A percentile compares a stretch with the other conserved stretches of the same genome.
Evolutionary conservation across 2,797 vertebrate species (phyloP).

Genomic region (Anguilla obscura): DNA sequence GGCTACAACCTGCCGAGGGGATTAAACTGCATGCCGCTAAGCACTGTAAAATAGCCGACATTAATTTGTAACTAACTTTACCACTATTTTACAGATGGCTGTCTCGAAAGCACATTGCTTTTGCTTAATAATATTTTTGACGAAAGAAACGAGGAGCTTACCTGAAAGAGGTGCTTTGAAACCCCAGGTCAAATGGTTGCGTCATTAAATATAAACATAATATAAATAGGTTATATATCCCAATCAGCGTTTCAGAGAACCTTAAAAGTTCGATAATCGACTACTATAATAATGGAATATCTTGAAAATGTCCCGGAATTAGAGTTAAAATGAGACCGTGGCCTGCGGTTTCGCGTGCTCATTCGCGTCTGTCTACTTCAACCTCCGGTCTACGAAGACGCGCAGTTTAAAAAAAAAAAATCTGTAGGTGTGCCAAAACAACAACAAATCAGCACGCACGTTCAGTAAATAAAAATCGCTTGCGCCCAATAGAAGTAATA

Average conservation of each 20-base stretch:
- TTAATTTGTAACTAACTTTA: not conserved
- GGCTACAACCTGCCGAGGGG: not conserved
- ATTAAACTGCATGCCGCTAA: not conserved
- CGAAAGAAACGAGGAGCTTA: conserved; percentile 7
- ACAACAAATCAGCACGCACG: not conserved
- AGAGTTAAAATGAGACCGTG: not conserved
- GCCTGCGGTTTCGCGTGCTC: conserved; percentile 17
- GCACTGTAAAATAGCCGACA: not conserved
- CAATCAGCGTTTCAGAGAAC: not conserved
- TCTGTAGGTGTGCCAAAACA: conserved; percentile 17
- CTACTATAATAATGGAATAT: not conserved
- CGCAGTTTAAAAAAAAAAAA: conserved; percentile 15
- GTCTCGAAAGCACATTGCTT: not conserved
- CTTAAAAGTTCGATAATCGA: not conserved
- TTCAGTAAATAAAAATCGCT: not conserved
- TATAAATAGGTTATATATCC: not conserved
- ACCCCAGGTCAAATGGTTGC: conserved; percentile 12
- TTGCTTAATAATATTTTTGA: not conserved
- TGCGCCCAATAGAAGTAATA: not conserved
- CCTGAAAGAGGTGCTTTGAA: conserved; percentile 32
- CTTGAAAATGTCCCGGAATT: not conserved
- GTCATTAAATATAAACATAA: not conserved
- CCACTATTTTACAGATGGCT: not conserved
- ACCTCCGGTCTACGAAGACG: conserved; percentile 18
- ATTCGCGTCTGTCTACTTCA: not conserved